Base-by-base conservation (phyloP, 2,888 invertebrate genomes). In the Dryococelus australis region DNA sequence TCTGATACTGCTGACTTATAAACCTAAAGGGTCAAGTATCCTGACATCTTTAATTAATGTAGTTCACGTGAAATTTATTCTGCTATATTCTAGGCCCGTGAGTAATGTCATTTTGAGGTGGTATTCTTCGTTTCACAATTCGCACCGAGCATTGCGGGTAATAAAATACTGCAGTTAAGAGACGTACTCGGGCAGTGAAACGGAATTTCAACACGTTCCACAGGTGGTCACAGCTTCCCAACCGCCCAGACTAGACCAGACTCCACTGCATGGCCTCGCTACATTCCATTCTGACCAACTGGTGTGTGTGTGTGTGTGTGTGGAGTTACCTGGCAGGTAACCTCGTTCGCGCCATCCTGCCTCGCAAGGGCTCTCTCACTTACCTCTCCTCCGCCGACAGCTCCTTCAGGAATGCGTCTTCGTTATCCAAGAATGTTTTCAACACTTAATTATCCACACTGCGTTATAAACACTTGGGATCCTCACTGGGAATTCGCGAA, bases 241-340 rank as follows among this genome's bases (percentile, higher is more conserved):
- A 65, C 65, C 65, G 65, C 65, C 65, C 65, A 65, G 35, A n/a
- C n/a, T n/a, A n/a, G 65, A 65, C 24, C 65, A 65, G 47, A 24
- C 65, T 65, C 65, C 65, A 65, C 65, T 65, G 65, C 65, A 65
- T 65, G 65, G 65, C 65, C 65, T 65, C 65, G 65, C 65, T 65
- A 65, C 65, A 65, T 65, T 65, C 65, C 65, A 65, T 65, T 65
- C 24, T 24, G 65, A 65, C 65, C 65, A 65, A 65, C 65, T 65
- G 65, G 65, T 65, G 12, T 10, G 12, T n/a, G 13, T 10, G 12
- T n/a, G 13, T n/a, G n/a, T n/a, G n/a, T n/a, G n/a, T 10, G 12
- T n/a, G 13, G 13, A 20, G 24, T n/a, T n/a, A n/a, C n/a, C 20
- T 2, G 20, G 12, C 65, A 65, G 65, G 65, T 24, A 65, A 9